These are phyloP conservation scores for Mesocentrotus franciscanus DNA, from an alignment of 53 echinoderm and acorn worm genomes.

Conservation along the genomic window DNA sequence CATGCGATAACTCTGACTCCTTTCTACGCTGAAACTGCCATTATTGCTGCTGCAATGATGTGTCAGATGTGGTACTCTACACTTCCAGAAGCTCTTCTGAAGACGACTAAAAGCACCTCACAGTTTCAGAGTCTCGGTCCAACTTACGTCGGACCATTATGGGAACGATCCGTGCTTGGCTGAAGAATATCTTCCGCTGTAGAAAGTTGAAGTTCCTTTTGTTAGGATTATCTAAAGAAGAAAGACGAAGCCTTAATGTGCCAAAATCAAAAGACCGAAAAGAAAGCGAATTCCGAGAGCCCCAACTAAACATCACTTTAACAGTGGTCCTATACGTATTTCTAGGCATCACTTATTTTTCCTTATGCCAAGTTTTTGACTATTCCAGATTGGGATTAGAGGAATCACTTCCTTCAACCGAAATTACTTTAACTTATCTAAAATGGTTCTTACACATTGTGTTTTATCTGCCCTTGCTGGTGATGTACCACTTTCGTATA, in stretches of 20 bases:
- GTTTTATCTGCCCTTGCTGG: constrained; percentile 37
- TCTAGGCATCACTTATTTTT: neutral
- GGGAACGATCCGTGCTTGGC: neutral
- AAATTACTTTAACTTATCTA: neutral
- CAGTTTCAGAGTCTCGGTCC: constrained; percentile 10
- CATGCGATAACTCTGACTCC: constrained; percentile 7
- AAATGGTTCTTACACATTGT: neutral
- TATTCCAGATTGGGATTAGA: neutral
- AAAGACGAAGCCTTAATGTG: neutral
- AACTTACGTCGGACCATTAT: neutral
- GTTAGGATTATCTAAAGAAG: neutral
- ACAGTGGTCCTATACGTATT: neutral
- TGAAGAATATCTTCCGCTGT: neutral
- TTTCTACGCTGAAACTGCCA: constrained; percentile 50
- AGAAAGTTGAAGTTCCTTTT: neutral
- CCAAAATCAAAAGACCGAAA: neutral
- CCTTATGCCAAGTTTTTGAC: neutral
- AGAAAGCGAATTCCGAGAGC: neutral
- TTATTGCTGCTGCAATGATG: neutral
- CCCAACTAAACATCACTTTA: neutral
- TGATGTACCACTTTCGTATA: neutral
- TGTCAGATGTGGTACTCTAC: constrained; percentile 50
- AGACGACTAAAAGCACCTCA: neutral
- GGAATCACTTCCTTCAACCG: neutral
- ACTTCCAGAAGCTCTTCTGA: neutral